Evolutionary conservation across 2,888 invertebrate genomes (phyloP).

Genomic region (Erannis defoliaria): DNA sequence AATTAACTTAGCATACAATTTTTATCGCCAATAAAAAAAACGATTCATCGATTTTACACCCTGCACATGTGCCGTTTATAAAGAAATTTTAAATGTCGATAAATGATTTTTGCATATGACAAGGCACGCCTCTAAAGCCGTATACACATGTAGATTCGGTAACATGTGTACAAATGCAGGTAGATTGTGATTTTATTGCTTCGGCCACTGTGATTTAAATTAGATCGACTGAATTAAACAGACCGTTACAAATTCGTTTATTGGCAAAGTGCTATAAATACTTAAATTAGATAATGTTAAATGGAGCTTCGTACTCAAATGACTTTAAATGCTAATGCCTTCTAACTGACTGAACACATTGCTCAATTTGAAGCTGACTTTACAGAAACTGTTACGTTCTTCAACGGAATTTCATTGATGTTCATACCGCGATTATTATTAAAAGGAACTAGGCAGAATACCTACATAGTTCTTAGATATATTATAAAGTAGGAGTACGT

Average conservation of each 20-base stretch:
- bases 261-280: conserved; percentile 69
- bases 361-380: conserved; percentile 37
- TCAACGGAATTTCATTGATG: conserved; percentile 9
- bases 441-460: not conserved
- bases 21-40: conserved; percentile 81
- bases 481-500: no score
- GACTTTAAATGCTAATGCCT: conserved; percentile 56
- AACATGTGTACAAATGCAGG: conserved; percentile 76
- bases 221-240: conserved; percentile 70
- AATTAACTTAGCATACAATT: conserved; percentile 81
- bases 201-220: conserved; percentile 71
- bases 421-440: not conserved
- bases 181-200: conserved; percentile 67
- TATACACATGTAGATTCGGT: conserved; percentile 70
- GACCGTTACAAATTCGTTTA: conserved; percentile 75
- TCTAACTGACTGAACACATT: conserved; percentile 37
- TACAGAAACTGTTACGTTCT: conserved; percentile 19
- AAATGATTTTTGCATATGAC: conserved; percentile 86
- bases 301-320: conserved; percentile 55
- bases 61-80: conserved; percentile 73
- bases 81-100: conserved; percentile 79
- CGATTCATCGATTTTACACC: conserved; percentile 77
- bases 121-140: conserved; percentile 48
- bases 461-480: no score
- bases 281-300: conserved; percentile 64